Evolutionary conservation across 2,888 invertebrate genomes (phyloP).

Genomic region (Cheilosia variabilis): DNA sequence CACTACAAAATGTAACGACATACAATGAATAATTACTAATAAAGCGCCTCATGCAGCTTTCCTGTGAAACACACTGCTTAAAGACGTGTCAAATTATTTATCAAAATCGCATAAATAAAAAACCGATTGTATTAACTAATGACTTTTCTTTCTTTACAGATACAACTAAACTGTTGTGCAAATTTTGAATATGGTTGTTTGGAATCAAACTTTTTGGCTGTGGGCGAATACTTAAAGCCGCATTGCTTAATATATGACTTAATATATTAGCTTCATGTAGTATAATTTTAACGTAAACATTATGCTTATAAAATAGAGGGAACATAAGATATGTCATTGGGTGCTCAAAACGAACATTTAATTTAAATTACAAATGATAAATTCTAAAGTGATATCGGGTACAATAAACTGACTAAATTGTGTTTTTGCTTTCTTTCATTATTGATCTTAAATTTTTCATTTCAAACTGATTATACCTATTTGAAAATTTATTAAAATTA

Average conservation of each 20-base stretch:
- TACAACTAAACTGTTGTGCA: conserved; percentile 37
- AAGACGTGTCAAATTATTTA: too few relatives aligned
- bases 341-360: conserved; percentile 5
- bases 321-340: conserved; percentile 16
- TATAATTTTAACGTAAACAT: conserved; percentile 28
- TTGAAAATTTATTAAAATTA: too few relatives aligned
- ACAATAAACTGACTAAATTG: conserved; percentile 2
- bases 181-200: conserved; percentile 35
- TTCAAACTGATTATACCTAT: too few relatives aligned
- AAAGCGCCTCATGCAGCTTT: too few relatives aligned
- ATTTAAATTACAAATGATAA: neutral
- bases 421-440: neutral
- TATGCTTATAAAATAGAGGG: conserved; percentile 2
- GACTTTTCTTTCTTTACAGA: conserved; percentile 43
- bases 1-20: too few relatives aligned
- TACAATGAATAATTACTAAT: too few relatives aligned
- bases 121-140: neutral
- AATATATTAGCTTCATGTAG: conserved; percentile 17
- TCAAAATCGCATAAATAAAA: too few relatives aligned
- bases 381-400: neutral
- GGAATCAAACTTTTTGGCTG: conserved; percentile 52
- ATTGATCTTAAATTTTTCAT: too few relatives aligned
- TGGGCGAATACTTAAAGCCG: conserved; percentile 63
- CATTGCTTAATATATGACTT: conserved; percentile 44
- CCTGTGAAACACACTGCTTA: too few relatives aligned